These are phyloP conservation scores for Sprattus sprattus DNA, from an alignment of 2,113 vertebrate species.

Conservation along the genomic window DNA sequence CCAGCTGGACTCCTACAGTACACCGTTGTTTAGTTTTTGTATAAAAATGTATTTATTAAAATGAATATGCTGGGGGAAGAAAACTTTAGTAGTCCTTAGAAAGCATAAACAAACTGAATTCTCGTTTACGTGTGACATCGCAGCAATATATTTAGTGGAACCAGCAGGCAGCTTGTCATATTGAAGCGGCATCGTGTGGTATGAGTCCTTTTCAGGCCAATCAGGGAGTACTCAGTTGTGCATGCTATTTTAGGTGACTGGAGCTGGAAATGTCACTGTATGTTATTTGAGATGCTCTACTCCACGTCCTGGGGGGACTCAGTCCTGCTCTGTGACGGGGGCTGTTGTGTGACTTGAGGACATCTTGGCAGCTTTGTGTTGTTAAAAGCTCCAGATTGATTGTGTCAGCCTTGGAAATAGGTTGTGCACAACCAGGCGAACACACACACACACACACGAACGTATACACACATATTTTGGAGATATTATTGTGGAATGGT, in stretches of 20 bases:
- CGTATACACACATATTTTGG: constrained; percentile 20
- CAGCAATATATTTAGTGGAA: too few relatives aligned
- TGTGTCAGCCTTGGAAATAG: too few relatives aligned
- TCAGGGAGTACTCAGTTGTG: background rate
- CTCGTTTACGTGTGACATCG: too few relatives aligned
- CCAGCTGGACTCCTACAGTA: background rate
- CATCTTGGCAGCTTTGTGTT: too few relatives aligned
- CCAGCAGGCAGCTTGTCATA: too few relatives aligned
- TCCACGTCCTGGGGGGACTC: background rate
- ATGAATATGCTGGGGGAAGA: too few relatives aligned
- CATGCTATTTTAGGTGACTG: background rate
- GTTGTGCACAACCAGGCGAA: too few relatives aligned
- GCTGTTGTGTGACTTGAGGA: background rate
- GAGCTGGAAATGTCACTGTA: background rate
- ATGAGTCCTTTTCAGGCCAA: background rate
- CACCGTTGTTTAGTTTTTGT: background rate
- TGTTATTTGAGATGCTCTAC: background rate
- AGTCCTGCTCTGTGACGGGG: background rate
- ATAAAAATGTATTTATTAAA: background rate
- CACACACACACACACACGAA: constrained; percentile 22
- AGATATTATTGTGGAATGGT: background rate
- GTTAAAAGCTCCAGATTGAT: too few relatives aligned
- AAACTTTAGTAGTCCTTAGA: too few relatives aligned
- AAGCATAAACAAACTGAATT: too few relatives aligned
- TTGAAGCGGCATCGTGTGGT: background rate